Evolutionary conservation across 2,888 invertebrate genomes (phyloP).

Genomic region (Glomeris marginata): DNA sequence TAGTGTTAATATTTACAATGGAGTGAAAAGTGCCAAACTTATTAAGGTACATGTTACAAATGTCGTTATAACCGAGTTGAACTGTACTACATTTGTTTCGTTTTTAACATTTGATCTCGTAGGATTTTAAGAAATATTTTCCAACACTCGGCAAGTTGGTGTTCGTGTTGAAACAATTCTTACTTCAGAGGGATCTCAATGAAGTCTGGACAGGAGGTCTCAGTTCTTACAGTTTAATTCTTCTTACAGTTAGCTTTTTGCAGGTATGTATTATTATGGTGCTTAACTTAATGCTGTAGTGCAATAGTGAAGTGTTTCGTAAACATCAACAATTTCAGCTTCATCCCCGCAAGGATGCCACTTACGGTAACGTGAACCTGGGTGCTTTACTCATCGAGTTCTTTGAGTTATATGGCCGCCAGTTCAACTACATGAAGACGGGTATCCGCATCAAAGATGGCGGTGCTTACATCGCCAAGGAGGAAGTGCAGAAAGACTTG

Average conservation of each 20-base stretch:
- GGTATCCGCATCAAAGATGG: conserved; percentile 87
- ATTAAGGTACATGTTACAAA: conserved; percentile 45
- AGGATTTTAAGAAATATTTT: conserved; percentile 67
- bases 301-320: too few relatives aligned
- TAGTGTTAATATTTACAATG: conserved; percentile 97
- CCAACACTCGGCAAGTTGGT: conserved; percentile 87
- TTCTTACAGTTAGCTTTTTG: conserved; percentile 96
- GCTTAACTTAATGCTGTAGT: not conserved
- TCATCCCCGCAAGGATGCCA: conserved; percentile 68
- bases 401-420: conserved; percentile 90
- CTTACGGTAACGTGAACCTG: conserved; percentile 48
- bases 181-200: conserved; percentile 92
- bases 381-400: conserved; percentile 92
- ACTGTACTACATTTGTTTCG: not conserved
- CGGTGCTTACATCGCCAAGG: conserved; percentile 85
- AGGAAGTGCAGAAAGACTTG: conserved; percentile 80
- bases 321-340: too few relatives aligned
- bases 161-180: conserved; percentile 95
- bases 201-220: conserved; percentile 99
- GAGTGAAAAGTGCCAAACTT: conserved; percentile 88
- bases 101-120: conserved; percentile 15
- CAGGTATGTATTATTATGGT: conserved; percentile 36
- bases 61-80: not conserved
- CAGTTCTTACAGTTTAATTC: conserved; percentile 94
- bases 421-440: conserved; percentile 90